Conservation (phyloP, 2,113 vertebrate species). For the Ctenodactylus gundi region DNA sequence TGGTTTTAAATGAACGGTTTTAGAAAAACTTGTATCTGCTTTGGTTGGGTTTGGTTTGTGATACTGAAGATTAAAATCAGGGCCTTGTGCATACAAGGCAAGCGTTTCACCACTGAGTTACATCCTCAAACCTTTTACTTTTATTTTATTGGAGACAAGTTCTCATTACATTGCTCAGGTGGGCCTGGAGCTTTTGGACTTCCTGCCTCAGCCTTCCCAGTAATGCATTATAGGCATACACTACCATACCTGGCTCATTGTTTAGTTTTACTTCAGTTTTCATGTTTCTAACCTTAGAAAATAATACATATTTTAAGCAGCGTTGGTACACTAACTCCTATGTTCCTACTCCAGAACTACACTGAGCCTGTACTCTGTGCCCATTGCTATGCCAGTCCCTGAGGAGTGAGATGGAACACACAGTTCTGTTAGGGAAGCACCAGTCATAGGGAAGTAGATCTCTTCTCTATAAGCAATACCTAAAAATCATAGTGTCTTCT, state of each 20-base stretch:
- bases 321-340: neutral
- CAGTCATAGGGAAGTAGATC: neutral
- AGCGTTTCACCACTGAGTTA: neutral
- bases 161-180: neutral
- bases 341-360: neutral
- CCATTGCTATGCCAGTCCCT: neutral
- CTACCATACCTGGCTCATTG: neutral
- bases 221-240: neutral
- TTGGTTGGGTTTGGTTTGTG: neutral
- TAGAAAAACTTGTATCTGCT: neutral
- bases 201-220: neutral
- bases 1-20: slow-evolving; percentile 32
- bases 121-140: neutral
- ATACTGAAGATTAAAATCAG: neutral
- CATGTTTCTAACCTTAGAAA: neutral
- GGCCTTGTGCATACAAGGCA: neutral
- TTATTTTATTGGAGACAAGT: too few species aligned
- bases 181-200: neutral
- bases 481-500: neutral
- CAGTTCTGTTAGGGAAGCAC: neutral
- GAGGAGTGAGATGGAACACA: neutral
- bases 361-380: neutral
- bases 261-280: neutral
- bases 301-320: neutral
- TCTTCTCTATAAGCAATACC: neutral